Evolutionary conservation across 2,113 vertebrate species (phyloP).

Genomic region (Osmerus mordax): DNA sequence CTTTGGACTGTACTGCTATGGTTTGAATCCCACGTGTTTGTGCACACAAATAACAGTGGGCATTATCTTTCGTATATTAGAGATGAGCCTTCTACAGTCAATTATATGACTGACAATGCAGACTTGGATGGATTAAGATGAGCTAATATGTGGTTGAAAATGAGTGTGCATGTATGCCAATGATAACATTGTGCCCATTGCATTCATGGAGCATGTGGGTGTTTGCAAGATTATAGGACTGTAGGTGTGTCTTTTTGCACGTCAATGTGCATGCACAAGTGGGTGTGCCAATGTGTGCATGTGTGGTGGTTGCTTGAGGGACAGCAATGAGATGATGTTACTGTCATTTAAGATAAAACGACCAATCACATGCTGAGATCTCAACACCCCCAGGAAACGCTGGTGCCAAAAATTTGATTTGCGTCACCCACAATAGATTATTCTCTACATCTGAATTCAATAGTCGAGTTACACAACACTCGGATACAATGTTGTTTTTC

Average conservation of each 20-base stretch:
- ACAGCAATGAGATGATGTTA: conserved; percentile 37
- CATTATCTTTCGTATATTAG: no score
- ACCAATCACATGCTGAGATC: conserved; percentile 57
- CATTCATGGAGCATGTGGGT: background rate
- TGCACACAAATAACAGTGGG: background rate
- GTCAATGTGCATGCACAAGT: background rate
- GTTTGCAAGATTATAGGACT: background rate
- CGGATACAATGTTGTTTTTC: conserved; percentile 5
- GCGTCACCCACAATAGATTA: conserved; percentile 63
- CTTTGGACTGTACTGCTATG: no score
- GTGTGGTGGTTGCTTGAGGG: conserved; percentile 32
- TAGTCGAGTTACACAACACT: conserved; percentile 31
- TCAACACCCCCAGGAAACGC: conserved; percentile 50
- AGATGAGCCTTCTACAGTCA: no score
- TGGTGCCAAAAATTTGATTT: conserved; percentile 66
- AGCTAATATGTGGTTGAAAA: no score
- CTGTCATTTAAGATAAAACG: conserved; percentile 63
- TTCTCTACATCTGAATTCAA: conserved; percentile 57
- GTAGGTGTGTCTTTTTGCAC: conserved; percentile 1
- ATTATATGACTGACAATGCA: no score
- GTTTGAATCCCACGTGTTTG: no score
- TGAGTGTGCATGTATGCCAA: no score
- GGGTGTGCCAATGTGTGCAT: conserved; percentile 7
- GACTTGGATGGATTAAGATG: conserved; percentile 27
- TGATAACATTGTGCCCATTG: background rate